Percentiles rank a stretch among this genome's conserved stretches.
phyloP scores from a whole-genome alignment of 2,113 vertebrate species.

The Saccopteryx leptura region DNA sequence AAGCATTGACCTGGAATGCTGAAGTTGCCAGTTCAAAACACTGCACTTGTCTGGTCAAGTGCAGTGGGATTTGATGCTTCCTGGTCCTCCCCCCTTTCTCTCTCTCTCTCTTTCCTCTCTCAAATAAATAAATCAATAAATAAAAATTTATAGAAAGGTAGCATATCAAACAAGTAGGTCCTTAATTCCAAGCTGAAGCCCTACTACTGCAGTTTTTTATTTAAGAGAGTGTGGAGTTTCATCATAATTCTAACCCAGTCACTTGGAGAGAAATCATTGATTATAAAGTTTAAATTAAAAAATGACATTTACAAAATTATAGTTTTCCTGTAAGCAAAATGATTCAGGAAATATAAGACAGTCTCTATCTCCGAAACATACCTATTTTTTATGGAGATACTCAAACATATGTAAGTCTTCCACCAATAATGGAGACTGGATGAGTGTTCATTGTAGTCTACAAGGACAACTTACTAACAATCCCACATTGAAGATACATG shows the following conservation, averaged over 20 bases:
- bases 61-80: no score
- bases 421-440: background rate
- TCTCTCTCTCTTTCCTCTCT: no score
- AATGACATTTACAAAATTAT: background rate
- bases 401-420: background rate
- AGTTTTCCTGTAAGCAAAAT: constrained; percentile 1
- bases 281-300: constrained; percentile 11
- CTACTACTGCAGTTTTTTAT: background rate
- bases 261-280: background rate
- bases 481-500: background rate
- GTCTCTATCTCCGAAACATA: background rate
- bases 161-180: background rate
- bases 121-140: no score
- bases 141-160: background rate
- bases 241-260: background rate
- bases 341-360: background rate
- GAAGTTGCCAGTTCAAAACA: no score
- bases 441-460: background rate
- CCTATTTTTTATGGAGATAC: background rate
- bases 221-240: background rate
- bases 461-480: background rate
- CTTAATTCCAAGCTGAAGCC: background rate
- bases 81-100: no score
- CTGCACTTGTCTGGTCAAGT: no score
- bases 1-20: no score